These are phyloP conservation scores for Sebastes fasciatus DNA, from an alignment of 2,113 vertebrate species.

Conservation along the genomic window DNA sequence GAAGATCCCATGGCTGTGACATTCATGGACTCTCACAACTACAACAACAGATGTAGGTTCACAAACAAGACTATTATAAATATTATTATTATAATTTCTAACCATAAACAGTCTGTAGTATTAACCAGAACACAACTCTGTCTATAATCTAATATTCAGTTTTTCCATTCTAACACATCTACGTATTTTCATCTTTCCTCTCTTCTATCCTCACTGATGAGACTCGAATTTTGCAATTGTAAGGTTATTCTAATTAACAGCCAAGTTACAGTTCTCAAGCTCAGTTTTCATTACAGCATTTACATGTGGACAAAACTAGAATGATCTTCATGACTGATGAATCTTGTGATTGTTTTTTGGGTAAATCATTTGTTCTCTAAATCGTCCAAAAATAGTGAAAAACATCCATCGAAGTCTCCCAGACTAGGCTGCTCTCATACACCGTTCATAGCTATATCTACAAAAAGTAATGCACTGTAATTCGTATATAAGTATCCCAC, in stretches of 20 bases:
- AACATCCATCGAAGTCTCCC: too few species aligned
- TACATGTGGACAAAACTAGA: neutral
- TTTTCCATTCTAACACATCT: neutral
- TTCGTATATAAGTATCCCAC: too few species aligned
- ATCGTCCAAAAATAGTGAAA: too few species aligned
- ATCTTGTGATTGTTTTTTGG: neutral
- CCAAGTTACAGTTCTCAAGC: neutral
- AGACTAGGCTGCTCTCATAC: too few species aligned
- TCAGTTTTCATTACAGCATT: neutral
- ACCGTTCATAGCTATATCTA: too few species aligned
- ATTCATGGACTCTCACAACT: constrained; percentile 98
- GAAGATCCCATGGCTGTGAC: constrained; percentile 98
- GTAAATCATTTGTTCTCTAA: too few species aligned
- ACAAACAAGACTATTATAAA: neutral
- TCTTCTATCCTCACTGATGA: neutral
- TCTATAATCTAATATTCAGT: neutral
- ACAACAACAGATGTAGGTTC: constrained; percentile 98
- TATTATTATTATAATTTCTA: neutral
- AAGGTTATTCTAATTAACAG: constrained; percentile 4
- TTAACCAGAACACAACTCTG: neutral
- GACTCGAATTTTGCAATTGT: neutral
- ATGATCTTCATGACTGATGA: neutral
- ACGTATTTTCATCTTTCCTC: neutral
- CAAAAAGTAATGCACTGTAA: too few species aligned
- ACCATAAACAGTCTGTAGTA: neutral